These are phyloP conservation scores for Drosophila histrio DNA, from an alignment of 2,888 invertebrate species.

Conservation along the genomic window DNA sequence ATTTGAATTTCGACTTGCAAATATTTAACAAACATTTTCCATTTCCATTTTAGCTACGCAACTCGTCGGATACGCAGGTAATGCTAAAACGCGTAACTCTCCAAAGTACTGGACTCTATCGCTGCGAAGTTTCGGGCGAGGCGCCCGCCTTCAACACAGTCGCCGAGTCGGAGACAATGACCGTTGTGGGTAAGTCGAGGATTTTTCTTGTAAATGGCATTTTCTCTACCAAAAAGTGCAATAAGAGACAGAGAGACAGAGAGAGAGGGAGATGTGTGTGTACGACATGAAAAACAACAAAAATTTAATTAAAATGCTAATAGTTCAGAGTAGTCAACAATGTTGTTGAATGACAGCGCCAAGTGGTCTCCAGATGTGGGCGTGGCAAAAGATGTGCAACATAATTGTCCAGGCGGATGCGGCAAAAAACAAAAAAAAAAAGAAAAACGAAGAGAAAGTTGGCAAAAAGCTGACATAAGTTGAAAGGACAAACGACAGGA, in stretches of 20 bases:
- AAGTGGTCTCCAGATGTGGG: conserved; percentile 22
- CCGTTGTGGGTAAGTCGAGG: conserved; percentile 88
- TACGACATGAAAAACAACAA: conserved; percentile 53
- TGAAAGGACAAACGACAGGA: conserved; percentile 3
- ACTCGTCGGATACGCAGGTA: conserved; percentile 88
- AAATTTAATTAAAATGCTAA: conserved; percentile 81
- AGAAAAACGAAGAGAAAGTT: neutral
- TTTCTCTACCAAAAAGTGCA: conserved; percentile 19
- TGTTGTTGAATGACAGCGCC: conserved; percentile 62
- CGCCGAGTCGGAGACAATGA: conserved; percentile 89
- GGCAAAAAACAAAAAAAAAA: neutral
- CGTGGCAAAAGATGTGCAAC: conserved; percentile 57
- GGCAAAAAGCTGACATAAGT: conserved; percentile 23
- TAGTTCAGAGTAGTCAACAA: conserved; percentile 64
- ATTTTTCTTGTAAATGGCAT: conserved; percentile 7
- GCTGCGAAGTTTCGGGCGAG: conserved; percentile 92
- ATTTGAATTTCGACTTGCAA: conserved; percentile 59
- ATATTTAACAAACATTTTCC: conserved; percentile 31
- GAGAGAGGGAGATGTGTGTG: neutral
- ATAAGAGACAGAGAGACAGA: neutral
- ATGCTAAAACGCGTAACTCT: conserved; percentile 88
- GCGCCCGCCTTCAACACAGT: conserved; percentile 91
- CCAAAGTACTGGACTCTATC: conserved; percentile 89
- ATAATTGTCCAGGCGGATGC: conserved; percentile 52
- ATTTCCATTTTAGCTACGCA: conserved; percentile 85